These are phyloP conservation scores for Bufo bufo DNA, from an alignment of 2,113 vertebrate species.

Conservation along the genomic window DNA sequence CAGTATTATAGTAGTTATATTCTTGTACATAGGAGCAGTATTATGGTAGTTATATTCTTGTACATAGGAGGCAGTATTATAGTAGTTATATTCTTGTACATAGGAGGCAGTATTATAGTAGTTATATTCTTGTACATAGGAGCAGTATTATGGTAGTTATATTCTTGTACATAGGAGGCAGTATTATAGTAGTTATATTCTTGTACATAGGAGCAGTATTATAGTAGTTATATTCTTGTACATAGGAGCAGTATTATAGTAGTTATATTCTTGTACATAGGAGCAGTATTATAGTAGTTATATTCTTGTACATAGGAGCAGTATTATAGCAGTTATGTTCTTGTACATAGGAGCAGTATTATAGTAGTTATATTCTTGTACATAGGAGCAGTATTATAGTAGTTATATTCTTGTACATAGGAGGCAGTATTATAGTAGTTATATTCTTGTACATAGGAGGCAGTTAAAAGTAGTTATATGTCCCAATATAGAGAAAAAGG, in stretches of 20 bases:
- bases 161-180: background rate
- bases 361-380: slow-evolving; percentile 11
- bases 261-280: slow-evolving; percentile 7
- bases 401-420: background rate
- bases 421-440: background rate
- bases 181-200: slow-evolving; percentile 23
- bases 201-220: background rate
- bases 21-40: background rate
- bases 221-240: slow-evolving; percentile 8
- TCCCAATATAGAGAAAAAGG: too few relatives aligned
- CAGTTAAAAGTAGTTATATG: too few relatives aligned
- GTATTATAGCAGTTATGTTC: slow-evolving; percentile 21
- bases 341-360: slow-evolving; percentile 1
- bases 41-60: slow-evolving; percentile 5
- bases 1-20: slow-evolving; percentile 11
- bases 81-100: slow-evolving; percentile 15
- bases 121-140: slow-evolving; percentile 1
- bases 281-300: background rate
- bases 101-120: background rate
- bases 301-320: background rate
- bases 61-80: slow-evolving; percentile 10
- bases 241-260: background rate
- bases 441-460: background rate
- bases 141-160: background rate
- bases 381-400: slow-evolving; percentile 7